Evolutionary conservation across 2,113 vertebrate species (phyloP), one percentile per base, ranked within the genome.

Genomic region (Grallaria varia): DNA sequence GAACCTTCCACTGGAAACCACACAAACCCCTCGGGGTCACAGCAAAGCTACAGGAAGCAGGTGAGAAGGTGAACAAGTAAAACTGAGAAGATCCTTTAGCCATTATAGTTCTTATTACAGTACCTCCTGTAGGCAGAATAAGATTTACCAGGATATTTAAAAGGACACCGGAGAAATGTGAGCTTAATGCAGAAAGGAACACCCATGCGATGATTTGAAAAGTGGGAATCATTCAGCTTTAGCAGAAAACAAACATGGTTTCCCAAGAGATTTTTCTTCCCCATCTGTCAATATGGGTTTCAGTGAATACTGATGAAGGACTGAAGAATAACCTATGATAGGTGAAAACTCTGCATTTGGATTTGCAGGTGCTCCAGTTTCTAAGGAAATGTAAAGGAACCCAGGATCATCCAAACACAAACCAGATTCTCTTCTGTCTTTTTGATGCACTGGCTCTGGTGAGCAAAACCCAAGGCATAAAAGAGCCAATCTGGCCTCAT

Each of bases 271-370:
- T 42, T 17, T 10, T 6, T 7, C 3, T 16, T 12, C 6, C 7
- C 4, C 33, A 21, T 30, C 22, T 1, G 0, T 44, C 53, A 67
- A 49, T 10, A 25, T 1, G 2, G 24, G 25, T 79, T 73, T 69
- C 49, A 68, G 13, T 58, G 82, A 95, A 85, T 83, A 68, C 56
- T 71, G 69, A 87, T 87, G 62, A 83, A 90, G 5, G 28, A 33
- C 71, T 73, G 37, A 60, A 81, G 50, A 69, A 63, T 37, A 27
- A 81, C 50, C 10, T 47, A 66, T n/a, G 20, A 40, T 30, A 71
- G 7, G 25, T 14, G 45, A 64, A 69, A 92, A 21, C 8, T 37
- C 12, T 39, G 53, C 72, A 45, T 92, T 37, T 79, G 31, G 35
- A 82, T 84, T 79, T 93, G 75, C 42, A 59, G 33, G 13, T 64